Conservation (phyloP, 2,113 vertebrate genomes). For the Megaceryle maxima region DNA sequence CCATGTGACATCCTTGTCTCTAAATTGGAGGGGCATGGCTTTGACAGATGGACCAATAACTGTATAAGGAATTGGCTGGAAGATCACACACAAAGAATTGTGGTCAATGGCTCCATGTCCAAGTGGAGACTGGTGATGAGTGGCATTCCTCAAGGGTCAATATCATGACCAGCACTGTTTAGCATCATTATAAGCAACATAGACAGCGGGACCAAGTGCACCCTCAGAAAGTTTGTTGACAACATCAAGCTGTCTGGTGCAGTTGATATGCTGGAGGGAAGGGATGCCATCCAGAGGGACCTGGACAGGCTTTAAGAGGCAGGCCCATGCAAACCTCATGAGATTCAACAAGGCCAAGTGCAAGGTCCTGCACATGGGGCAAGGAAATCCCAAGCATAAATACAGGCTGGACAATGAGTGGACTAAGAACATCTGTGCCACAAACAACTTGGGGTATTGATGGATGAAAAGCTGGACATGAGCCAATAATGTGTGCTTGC, state of each 20-base stretch:
- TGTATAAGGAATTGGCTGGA: background rate
- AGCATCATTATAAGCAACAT: background rate
- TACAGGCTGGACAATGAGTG: background rate
- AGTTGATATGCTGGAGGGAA: background rate
- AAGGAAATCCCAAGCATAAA: background rate
- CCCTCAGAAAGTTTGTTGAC: background rate
- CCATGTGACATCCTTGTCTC: background rate
- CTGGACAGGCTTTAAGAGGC: background rate
- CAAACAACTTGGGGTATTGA: background rate
- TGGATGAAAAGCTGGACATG: background rate
- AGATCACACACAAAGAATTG: background rate
- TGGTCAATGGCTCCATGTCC: background rate
- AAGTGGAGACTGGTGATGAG: background rate
- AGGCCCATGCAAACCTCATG: background rate
- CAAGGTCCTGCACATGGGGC: background rate
- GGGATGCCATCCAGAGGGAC: background rate
- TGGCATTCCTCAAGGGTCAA: background rate
- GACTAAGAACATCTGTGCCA: background rate
- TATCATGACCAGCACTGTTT: background rate
- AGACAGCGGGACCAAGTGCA: background rate
- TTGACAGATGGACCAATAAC: background rate
- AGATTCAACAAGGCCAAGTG: background rate
- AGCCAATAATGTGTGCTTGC: background rate
- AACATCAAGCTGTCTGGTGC: background rate
- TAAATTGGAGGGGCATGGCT: background rate